Base-by-base conservation (phyloP, 2,797 vertebrate genomes). In the Rhinophrynus dorsalis region DNA sequence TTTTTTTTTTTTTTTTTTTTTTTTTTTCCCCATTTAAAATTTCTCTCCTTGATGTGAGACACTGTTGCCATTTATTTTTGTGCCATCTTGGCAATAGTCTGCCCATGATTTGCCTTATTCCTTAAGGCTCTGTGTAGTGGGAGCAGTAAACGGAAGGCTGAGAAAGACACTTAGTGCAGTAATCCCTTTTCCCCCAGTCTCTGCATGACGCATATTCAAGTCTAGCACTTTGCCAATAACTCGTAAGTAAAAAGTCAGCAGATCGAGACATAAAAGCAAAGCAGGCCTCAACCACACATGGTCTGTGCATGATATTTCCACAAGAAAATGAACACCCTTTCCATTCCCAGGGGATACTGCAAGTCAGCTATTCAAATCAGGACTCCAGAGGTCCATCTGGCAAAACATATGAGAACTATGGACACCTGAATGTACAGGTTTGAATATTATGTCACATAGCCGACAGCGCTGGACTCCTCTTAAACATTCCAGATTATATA, bases 171-270 rank as follows among this genome's bases (percentile, higher is more conserved):
- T 73, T 45, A 59, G 54, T 4, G 17, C 10, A 51, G 21, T 73
- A 66, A 73, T 73, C 69, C 62, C 62, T 73, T 66, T 59, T 66
- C 69, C 68, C 69, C 45, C 30, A 51, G 69, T 59, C 69, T 73
- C 62, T 66, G 69, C 62, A 65, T 73, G 69, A 73, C 44, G 61
- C 62, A 66, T 26, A 62, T 59, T 65, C 21, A 33, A 32, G 33
- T 52, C 35, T 23, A 65, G 23, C 44, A 29, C 5, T 32, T 30
- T 73, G 62, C 69, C 45, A 72, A 72, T 59, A 65, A 66, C 17
- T 59, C 52, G 40, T 15, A 72, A 59, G n/a, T 20, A 66, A 65
- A 33, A 10, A 29, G 45, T 40, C 35, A 60, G 55, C 55, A 71
- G 50, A 59, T 58, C 58, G 42, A 70, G 26, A 47, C 15, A 45